Base-by-base conservation (phyloP, 2,797 vertebrate species). In the Mastacembelus armatus region DNA sequence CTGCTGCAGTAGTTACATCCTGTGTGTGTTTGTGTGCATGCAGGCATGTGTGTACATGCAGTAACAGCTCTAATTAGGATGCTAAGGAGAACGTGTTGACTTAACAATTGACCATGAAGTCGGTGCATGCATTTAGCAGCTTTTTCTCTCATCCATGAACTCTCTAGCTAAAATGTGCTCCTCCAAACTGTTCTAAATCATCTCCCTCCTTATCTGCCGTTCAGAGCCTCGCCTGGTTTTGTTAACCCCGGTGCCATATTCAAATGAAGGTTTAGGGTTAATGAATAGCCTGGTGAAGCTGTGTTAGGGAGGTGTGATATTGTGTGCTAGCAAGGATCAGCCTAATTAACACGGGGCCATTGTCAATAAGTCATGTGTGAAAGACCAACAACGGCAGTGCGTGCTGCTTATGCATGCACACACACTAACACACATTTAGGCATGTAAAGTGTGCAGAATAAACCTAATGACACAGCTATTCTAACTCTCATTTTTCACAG, bases 291-390 rank as follows among this genome's bases (percentile, higher is more conserved):
- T 24, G 64, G 19, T 19, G 38, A 71, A 51, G 56, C 81, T 30
- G 38, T 55, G 27, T 57, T 27, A 44, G 66, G 51, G 66, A 88
- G 63, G 74, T 87, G 84, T 76, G 65, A 80, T 78, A 55, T 81
- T 84, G 78, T 81, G 75, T 49, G 66, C 59, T 40, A 81, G 82
- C 69, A 75, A 75, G 77, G 83, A 74, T 87, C 81, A 82, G 64
- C 68, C 85, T 89, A 86, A 89, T 90, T 90, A 91, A 89, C 86
- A 84, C 78, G n/a, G 56, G 27, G 47, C 52, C 49, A 70, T 58
- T 79, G 78, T 88, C 80, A 87, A 84, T 72, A 89, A 85, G 84
- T 88, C 76, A 81, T 73, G 85, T 86, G 84, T 90, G 81, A 90
- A 88, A 77, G 61, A 59, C 66, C 65, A 60, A 49, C 70, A 50